These are phyloP conservation scores for Tiliqua scincoides DNA, from an alignment of 2,113 vertebrate genomes.

Conservation along the genomic window DNA sequence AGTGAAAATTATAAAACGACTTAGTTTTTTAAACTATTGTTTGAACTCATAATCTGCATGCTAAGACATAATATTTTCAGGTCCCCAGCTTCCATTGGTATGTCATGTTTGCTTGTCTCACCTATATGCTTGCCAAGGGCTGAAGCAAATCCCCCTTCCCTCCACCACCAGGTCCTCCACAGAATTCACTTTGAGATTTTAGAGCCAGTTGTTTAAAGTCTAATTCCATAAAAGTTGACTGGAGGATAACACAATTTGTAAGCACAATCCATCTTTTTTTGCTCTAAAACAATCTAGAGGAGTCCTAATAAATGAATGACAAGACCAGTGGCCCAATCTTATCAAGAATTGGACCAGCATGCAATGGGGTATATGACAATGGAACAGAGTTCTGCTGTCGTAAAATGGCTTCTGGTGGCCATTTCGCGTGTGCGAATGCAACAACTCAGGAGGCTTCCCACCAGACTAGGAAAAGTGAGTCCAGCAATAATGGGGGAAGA, in stretches of 20 bases:
- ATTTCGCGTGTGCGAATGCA: too few relatives aligned
- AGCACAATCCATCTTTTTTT: too few relatives aligned
- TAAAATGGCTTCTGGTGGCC: too few relatives aligned
- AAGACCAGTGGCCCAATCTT: not conserved
- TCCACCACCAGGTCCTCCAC: not conserved
- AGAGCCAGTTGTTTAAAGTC: not conserved
- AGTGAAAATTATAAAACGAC: conserved; percentile 10
- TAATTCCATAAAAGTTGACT: not conserved
- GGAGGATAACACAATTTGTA: not conserved
- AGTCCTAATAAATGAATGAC: not conserved
- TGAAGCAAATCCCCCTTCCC: not conserved
- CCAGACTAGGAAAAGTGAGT: too few relatives aligned
- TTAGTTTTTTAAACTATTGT: conserved; percentile 54
- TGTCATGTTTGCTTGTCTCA: not conserved
- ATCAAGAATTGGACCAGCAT: too few relatives aligned
- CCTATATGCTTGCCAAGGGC: not conserved
- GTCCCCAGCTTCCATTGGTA: not conserved
- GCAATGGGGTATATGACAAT: too few relatives aligned
- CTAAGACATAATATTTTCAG: not conserved
- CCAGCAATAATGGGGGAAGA: too few relatives aligned
- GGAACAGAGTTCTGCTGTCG: not conserved
- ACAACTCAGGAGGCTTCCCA: too few relatives aligned
- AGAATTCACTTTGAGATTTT: not conserved
- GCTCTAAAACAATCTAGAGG: not conserved
- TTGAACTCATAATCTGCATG: conserved; percentile 23